Conservation (phyloP, 2,113 vertebrate genomes). For the Cyprinus carpio region DNA sequence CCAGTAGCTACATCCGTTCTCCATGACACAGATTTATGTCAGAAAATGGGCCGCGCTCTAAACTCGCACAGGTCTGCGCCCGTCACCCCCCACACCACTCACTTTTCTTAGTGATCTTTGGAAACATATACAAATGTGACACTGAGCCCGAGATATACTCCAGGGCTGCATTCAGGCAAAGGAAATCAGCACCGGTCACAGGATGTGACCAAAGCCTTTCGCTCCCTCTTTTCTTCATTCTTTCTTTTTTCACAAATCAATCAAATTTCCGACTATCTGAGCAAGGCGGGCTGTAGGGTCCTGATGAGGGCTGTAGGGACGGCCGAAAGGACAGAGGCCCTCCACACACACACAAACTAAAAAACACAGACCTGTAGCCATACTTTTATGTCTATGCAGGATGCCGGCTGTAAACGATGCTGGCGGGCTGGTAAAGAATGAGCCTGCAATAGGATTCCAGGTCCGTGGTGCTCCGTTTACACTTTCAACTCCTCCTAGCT, state of each 20-base stretch:
- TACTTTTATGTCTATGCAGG: slow-evolving; percentile 42
- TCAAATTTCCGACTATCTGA: slow-evolving; percentile 71
- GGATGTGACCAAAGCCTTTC: slow-evolving; percentile 78
- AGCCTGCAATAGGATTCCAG: slow-evolving; percentile 73
- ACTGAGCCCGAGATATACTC: slow-evolving; percentile 77
- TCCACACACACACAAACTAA: slow-evolving; percentile 49
- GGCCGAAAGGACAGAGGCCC: slow-evolving; percentile 18
- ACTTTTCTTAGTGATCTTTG: slow-evolving; percentile 70
- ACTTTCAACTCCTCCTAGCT: slow-evolving; percentile 78
- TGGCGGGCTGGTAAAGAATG: slow-evolving; percentile 71
- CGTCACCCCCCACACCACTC: slow-evolving; percentile 48
- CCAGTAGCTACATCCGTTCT: slow-evolving; percentile 68
- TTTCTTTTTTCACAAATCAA: slow-evolving; percentile 68
- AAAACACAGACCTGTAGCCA: slow-evolving; percentile 36
- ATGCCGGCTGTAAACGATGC: slow-evolving; percentile 60
- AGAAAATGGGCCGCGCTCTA: slow-evolving; percentile 65
- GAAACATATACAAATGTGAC: slow-evolving; percentile 79
- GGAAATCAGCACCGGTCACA: slow-evolving; percentile 78
- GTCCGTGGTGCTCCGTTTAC: slow-evolving; percentile 74
- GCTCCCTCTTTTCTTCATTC: slow-evolving; percentile 40
- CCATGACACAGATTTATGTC: slow-evolving; percentile 70
- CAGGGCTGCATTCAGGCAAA: slow-evolving; percentile 73
- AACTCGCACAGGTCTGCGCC: slow-evolving; percentile 60
- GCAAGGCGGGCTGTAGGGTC: slow-evolving; percentile 51
- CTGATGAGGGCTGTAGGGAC: slow-evolving; percentile 46